Evolutionary conservation across 1,140 invertebrate genomes (phyloP).

Genomic region (Drosophila ogumai): DNA sequence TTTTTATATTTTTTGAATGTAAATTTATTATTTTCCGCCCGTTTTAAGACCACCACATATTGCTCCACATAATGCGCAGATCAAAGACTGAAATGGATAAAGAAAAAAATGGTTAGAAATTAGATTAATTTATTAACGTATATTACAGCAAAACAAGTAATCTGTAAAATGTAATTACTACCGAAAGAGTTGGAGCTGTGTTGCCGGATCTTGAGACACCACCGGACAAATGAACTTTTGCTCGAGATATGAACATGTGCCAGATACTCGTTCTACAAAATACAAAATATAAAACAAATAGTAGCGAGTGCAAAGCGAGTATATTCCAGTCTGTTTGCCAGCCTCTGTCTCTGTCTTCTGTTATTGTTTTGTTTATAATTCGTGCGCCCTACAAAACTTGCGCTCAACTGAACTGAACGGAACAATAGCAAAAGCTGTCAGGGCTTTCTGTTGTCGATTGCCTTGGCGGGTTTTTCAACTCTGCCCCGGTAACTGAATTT

Average conservation of each 20-base stretch:
- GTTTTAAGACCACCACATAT: slow-evolving; percentile 32
- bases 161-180: neutral
- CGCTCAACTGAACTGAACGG: slow-evolving; percentile 9
- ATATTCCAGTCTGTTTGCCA: slow-evolving; percentile 29
- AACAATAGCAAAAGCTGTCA: slow-evolving; percentile 49
- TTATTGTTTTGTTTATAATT: slow-evolving; percentile 47
- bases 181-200: slow-evolving; percentile 6
- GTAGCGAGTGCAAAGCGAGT: slow-evolving; percentile 30
- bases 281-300: slow-evolving; percentile 40
- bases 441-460: slow-evolving; percentile 41
- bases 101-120: neutral
- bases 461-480: slow-evolving; percentile 22
- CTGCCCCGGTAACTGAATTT: slow-evolving; percentile 1
- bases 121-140: neutral
- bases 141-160: neutral
- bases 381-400: slow-evolving; percentile 48
- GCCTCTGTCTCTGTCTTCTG: slow-evolving; percentile 20
- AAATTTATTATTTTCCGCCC: neutral
- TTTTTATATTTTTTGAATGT: neutral
- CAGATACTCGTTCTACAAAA: slow-evolving; percentile 39
- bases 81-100: slow-evolving; percentile 5
- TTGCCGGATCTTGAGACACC: slow-evolving; percentile 29
- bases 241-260: slow-evolving; percentile 33
- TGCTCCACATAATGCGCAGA: slow-evolving; percentile 12
- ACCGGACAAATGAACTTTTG: slow-evolving; percentile 27